These are phyloP conservation scores for Nyctibius bracteatus DNA, from an alignment of 2,113 vertebrate species.

Conservation along the genomic window DNA sequence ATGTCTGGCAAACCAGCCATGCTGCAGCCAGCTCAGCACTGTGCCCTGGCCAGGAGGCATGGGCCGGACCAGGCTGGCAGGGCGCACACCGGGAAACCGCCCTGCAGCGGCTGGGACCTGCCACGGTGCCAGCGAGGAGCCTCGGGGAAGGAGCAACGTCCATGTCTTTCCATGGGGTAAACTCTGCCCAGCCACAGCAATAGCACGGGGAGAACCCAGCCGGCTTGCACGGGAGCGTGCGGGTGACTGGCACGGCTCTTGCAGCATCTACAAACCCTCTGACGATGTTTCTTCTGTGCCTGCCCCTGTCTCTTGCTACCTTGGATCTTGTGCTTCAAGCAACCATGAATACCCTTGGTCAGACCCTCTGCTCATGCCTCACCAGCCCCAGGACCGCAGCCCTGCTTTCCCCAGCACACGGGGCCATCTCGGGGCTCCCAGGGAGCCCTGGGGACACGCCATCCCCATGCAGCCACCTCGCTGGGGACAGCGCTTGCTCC, in stretches of 20 bases:
- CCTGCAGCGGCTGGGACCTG: fast-evolving
- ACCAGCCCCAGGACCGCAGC: not conserved
- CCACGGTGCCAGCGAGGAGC: not conserved
- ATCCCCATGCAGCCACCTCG: not conserved
- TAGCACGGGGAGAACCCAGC: fast-evolving
- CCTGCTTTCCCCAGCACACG: fast-evolving
- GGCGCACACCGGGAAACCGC: fast-evolving
- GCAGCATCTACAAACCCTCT: not conserved
- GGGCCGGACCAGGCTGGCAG: not conserved
- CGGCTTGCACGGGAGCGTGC: fast-evolving
- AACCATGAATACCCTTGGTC: fast-evolving
- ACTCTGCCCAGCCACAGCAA: not conserved
- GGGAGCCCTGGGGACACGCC: not conserved
- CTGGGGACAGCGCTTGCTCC: not conserved
- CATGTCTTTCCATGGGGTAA: fast-evolving
- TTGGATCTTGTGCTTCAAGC: not conserved
- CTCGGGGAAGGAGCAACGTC: fast-evolving
- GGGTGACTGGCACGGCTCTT: not conserved
- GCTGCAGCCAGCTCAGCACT: not conserved
- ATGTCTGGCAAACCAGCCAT: fast-evolving
- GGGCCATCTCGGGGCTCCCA: not conserved
- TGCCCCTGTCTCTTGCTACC: fast-evolving
- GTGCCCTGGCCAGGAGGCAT: fast-evolving
- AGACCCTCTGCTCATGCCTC: not conserved
- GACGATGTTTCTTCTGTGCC: fast-evolving